phyloP scores from a whole-genome alignment of 1,140 invertebrate species.

The Sipha flava region DNA sequence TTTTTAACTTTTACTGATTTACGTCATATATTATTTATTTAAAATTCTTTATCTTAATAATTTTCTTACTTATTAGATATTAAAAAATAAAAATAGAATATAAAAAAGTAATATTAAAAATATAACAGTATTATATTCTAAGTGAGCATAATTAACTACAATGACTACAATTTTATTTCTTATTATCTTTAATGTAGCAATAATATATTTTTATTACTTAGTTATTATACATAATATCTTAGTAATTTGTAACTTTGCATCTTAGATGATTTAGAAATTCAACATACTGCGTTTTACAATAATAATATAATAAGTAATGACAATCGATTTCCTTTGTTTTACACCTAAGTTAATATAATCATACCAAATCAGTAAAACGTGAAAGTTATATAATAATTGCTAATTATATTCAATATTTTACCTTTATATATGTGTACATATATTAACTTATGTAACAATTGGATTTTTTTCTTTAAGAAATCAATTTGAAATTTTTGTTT shows the following conservation, averaged over 20 bases:
- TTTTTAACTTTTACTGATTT: too few species aligned
- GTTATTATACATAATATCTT: not conserved
- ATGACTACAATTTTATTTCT: not conserved
- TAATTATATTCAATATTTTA: not conserved
- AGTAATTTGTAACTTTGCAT: not conserved
- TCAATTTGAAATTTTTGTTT: too few species aligned
- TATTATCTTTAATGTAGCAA: not conserved
- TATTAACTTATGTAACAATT: not conserved
- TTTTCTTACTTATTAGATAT: too few species aligned
- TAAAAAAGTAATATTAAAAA: too few species aligned
- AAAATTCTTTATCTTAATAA: too few species aligned
- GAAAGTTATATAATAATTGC: not conserved
- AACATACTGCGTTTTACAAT: not conserved
- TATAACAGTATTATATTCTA: too few species aligned
- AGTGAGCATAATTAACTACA: too few species aligned
- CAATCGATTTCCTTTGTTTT: not conserved
- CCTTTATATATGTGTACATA: not conserved
- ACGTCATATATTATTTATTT: too few species aligned
- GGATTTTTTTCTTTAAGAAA: too few species aligned
- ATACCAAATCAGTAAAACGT: not conserved
- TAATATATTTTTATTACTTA: not conserved
- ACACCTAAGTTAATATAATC: not conserved
- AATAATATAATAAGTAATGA: not conserved
- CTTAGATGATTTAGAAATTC: not conserved
- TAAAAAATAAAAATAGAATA: too few species aligned